Base-by-base conservation (phyloP, 2,113 vertebrate species). In the Lamprotornis superbus region DNA sequence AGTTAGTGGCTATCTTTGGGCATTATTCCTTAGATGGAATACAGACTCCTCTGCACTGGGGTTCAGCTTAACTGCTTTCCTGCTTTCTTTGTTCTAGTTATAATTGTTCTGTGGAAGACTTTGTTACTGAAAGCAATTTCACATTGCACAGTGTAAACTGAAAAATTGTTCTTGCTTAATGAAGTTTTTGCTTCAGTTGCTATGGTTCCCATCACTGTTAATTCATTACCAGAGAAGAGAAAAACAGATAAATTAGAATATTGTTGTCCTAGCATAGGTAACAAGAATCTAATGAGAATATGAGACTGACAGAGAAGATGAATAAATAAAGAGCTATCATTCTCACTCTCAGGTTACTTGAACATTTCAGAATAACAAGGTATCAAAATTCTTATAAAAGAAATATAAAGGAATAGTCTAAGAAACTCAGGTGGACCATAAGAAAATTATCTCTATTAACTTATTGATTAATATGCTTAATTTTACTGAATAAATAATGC, bases 241-340 rank as follows among this genome's bases (percentile, higher is more conserved):
- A 92, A 97, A 96, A 37, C 74, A 71, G 75, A 96, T 91, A 88
- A 94, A 96, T 97, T 97, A 94, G 56, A 95, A 94, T 70, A 81
- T 74, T 87, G 86, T 92, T 97, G 68, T 88, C 83, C 78, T 93
- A 27, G 68, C 67, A 63, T 83, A 87, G 80, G 49, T 84, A 87
- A 78, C 57, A 82, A 71, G 33, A 93, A 78, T 83, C 83, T 94
- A 93, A 81, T 83, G 46, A 95, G 64, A 82, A 70, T 82, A 64
- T 44, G 53, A 93, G 46, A 80, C n/a, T 83, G 57, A 61, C 30
- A 42, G 55, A 39, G 76, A 90, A 90, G 74, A 95, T 94, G 52
- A 89, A 79, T 59, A 95, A 87, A 79, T 83, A 91, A 70, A 90
- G 23, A 59, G 56, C 15, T 82, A 59, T 59, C 16, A 69, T 68